Conservation (phyloP, 2,797 vertebrate genomes). For the Diplodus sargus region DNA sequence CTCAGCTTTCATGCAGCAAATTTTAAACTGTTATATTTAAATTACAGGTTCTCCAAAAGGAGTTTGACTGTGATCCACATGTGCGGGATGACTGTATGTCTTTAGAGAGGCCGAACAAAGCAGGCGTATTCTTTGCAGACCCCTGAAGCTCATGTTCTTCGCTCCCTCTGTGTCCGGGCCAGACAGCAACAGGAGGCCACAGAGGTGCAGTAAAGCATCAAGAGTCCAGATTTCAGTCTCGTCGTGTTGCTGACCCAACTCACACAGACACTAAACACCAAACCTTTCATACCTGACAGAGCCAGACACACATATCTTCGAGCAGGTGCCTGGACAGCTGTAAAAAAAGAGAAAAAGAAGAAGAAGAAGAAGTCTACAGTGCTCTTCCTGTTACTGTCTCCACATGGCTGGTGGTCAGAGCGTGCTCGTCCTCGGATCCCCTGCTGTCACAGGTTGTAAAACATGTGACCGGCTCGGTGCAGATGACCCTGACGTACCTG, state of each 20-base stretch:
- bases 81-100: not conserved
- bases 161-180: constrained; percentile 1
- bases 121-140: not conserved
- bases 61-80: not conserved
- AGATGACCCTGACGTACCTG: constrained; percentile 42
- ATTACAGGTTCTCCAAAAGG: not conserved
- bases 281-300: constrained; percentile 16
- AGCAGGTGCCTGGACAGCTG: constrained; percentile 47
- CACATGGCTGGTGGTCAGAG: constrained; percentile 37
- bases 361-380: not conserved
- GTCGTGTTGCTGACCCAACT: constrained; percentile 51
- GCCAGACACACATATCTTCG: constrained; percentile 13
- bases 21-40: not conserved
- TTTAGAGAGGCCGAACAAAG: constrained; percentile 22
- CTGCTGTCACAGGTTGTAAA: constrained; percentile 66
- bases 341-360: not conserved
- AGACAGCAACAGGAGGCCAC: constrained; percentile 33
- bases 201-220: constrained; percentile 50
- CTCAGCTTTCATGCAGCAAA: not conserved
- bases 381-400: constrained; percentile 35
- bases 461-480: constrained; percentile 59
- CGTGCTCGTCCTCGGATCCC: constrained; percentile 37
- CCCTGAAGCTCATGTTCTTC: constrained; percentile 18
- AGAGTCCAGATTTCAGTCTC: constrained; percentile 4
- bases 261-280: constrained; percentile 39